A percentile compares a stretch with the other conserved stretches of the same genome.
Conservation (phyloP, 2,888 invertebrate genomes). For the Stenoptilia bipunctidactyla region DNA sequence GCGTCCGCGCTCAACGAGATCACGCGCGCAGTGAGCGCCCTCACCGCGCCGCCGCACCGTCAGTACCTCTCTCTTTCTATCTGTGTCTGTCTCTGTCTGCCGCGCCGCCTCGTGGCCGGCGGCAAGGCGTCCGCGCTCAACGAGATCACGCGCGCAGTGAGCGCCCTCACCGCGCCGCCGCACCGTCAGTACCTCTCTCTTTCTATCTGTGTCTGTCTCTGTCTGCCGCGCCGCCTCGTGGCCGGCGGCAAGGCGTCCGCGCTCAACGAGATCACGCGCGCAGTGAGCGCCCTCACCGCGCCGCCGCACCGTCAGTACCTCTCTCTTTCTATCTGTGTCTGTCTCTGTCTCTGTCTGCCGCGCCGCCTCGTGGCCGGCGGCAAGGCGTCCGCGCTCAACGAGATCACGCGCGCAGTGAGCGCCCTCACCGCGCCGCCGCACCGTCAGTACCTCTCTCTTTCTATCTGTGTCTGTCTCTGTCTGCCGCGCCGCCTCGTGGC, state of each 20-base stretch:
- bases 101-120: slow-evolving; percentile 97
- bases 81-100: no score
- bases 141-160: slow-evolving; percentile 71
- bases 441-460: slow-evolving; percentile 13
- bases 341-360: slow-evolving; percentile 42
- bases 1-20: slow-evolving; percentile 89
- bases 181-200: slow-evolving; percentile 17
- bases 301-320: slow-evolving; percentile 24
- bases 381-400: slow-evolving; percentile 90
- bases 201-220: background rate
- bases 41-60: slow-evolving; percentile 26
- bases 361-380: slow-evolving; percentile 96
- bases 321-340: background rate
- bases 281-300: slow-evolving; percentile 31
- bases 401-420: slow-evolving; percentile 67
- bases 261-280: slow-evolving; percentile 78
- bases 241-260: slow-evolving; percentile 97
- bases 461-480: background rate
- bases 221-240: slow-evolving; percentile 91
- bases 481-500: slow-evolving; percentile 96
- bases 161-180: slow-evolving; percentile 27
- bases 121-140: slow-evolving; percentile 93
- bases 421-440: slow-evolving; percentile 28
- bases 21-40: slow-evolving; percentile 43
- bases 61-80: no score